Conservation (phyloP, 2,113 vertebrate species). For the Halcyon senegalensis region DNA sequence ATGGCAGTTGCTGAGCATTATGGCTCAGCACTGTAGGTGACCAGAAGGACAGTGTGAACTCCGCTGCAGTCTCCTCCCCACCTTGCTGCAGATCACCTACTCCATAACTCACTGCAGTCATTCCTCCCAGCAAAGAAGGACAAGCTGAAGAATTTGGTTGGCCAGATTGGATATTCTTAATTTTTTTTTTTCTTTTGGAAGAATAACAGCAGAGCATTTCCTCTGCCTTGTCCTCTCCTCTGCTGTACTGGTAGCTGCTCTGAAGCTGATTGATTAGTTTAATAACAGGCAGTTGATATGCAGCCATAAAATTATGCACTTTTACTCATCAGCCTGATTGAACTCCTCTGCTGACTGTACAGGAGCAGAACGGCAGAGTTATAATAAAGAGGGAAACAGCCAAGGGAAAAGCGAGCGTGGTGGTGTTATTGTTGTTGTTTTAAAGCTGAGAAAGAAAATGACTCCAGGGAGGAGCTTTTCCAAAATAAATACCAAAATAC, state of each 20-base stretch:
- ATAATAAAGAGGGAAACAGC: constrained; percentile 53
- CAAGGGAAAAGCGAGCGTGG: constrained; percentile 33
- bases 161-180: background rate
- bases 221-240: constrained; percentile 1
- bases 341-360: constrained; percentile 66
- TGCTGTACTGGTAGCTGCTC: constrained; percentile 26
- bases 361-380: constrained; percentile 57
- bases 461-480: constrained; percentile 60
- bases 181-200: background rate
- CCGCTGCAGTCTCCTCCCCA: background rate
- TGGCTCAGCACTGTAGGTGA: background rate
- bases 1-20: background rate
- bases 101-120: background rate
- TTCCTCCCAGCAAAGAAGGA: background rate
- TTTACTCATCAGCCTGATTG: constrained; percentile 73
- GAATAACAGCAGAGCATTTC: constrained; percentile 21
- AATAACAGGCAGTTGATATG: constrained; percentile 71
- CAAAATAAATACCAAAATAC: constrained; percentile 67
- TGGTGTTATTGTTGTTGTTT: constrained; percentile 52
- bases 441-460: constrained; percentile 58
- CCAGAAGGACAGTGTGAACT: background rate
- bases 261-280: constrained; percentile 73
- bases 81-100: constrained; percentile 8
- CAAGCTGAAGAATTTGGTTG: background rate
- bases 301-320: constrained; percentile 73